These are phyloP conservation scores for Papilio xuthus DNA, from an alignment of 1,140 invertebrate species.

Conservation along the genomic window DNA sequence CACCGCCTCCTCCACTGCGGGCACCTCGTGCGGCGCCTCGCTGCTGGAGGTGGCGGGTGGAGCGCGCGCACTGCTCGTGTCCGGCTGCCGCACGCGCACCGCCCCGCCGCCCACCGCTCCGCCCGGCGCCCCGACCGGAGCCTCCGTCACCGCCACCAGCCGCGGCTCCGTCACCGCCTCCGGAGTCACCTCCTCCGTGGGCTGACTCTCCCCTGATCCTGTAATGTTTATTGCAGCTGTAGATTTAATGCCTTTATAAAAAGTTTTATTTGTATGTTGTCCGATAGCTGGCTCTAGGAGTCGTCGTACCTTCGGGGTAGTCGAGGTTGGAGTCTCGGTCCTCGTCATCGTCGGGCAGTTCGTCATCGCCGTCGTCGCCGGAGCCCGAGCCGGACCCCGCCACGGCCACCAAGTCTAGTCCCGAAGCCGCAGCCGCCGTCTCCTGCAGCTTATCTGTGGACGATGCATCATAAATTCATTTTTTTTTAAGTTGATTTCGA, in stretches of 20 bases:
- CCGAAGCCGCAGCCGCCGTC: slow-evolving; percentile 54
- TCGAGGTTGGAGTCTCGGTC: slow-evolving; percentile 55
- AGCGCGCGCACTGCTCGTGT: slow-evolving; percentile 30
- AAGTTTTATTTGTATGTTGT: background rate
- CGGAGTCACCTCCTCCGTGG: slow-evolving; percentile 47
- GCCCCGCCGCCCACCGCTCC: slow-evolving; percentile 55
- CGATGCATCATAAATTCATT: background rate
- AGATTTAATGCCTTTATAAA: no score
- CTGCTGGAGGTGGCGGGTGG: slow-evolving; percentile 8
- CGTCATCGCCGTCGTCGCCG: slow-evolving; percentile 72
- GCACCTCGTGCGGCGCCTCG: slow-evolving; percentile 40
- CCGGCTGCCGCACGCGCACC: slow-evolving; percentile 46
- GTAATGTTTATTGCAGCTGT: slow-evolving; percentile 37
- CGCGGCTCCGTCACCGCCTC: slow-evolving; percentile 44
- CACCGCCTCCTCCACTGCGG: slow-evolving; percentile 46
- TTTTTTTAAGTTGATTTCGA: background rate
- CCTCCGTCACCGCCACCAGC: slow-evolving; percentile 48
- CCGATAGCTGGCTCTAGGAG: no score
- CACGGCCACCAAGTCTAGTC: slow-evolving; percentile 51
- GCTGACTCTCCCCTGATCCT: slow-evolving; percentile 59
- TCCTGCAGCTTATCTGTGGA: slow-evolving; percentile 54
- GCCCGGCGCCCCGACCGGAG: slow-evolving; percentile 54
- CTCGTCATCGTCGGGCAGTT: slow-evolving; percentile 68
- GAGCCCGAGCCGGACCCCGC: slow-evolving; percentile 72
- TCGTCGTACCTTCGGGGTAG: slow-evolving; percentile 58